Base-by-base conservation (phyloP, 2,113 vertebrate species). In the Megatriorchis doriae region DNA sequence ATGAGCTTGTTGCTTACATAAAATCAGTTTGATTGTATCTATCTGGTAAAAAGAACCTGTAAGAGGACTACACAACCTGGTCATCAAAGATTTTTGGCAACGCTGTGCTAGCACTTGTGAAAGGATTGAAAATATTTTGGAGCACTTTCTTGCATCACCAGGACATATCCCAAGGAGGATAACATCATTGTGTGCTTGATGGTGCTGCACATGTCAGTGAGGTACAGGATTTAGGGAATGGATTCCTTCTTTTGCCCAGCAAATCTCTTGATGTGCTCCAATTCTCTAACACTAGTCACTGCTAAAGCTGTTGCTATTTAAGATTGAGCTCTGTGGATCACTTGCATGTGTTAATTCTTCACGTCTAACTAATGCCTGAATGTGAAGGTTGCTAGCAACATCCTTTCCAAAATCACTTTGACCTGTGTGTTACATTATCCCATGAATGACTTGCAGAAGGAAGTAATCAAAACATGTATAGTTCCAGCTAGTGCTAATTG, bases 361-460 rank as follows among this genome's bases (percentile, higher is more conserved):
- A 42, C n/a, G 31, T 86, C n/a, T 71, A 73, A 34, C 43, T 88
- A 32, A 71, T n/a, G 71, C 22, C 61, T 73, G 48, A 82, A 50
- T 29, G 27, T 11, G 47, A 67, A 74, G 47, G 42, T 91, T 90
- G 42, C 70, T 50, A 32, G 42, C 38, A 70, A 92, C 32, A 45
- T 86, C 74, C 85, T 88, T 86, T 92, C 75, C 81, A 85, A 96
- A 90, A 79, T 67, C 36, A 43, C 88, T 89, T 83, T 83, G 88
- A 85, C 86, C 83, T 67, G 32, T 73, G 42, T 83, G 21, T 91
- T 86, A 29, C 45, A 29, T 84, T 81, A 58, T 65, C 29, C 20
- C 0, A 1, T 48, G 25, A 94, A 58, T 77, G 32, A 80, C 58
- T 72, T 89, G 58, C 22, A 87, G 73, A 75, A 94, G 58, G 58